Evolutionary conservation across 2,888 invertebrate genomes (phyloP).

Genomic region (Caenorhabditis uteleia): DNA sequence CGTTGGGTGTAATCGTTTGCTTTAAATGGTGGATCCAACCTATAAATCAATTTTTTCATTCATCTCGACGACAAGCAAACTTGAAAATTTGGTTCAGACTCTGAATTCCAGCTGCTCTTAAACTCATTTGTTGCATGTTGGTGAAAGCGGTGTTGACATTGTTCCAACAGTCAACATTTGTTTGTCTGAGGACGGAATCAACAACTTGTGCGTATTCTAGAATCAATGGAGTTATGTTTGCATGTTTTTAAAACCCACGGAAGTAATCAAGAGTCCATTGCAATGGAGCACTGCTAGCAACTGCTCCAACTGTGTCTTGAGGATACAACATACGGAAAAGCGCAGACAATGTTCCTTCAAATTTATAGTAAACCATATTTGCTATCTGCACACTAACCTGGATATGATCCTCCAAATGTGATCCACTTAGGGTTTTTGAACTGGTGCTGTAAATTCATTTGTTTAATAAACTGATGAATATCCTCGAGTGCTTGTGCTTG

Average conservation of each 20-base stretch:
- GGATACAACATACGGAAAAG: constrained; percentile 55
- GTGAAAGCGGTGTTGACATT: constrained; percentile 38
- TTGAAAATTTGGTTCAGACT: constrained; percentile 42
- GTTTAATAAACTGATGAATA: constrained; percentile 81
- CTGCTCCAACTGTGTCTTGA: constrained; percentile 50
- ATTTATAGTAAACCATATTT: not conserved
- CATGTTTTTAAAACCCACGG: constrained; percentile 29
- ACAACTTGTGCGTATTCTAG: constrained; percentile 57
- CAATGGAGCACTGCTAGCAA: constrained; percentile 54
- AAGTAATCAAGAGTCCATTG: constrained; percentile 52
- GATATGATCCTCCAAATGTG: constrained; percentile 93
- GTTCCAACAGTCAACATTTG: constrained; percentile 30
- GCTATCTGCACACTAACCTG: constrained; percentile 73
- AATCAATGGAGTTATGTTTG: no score
- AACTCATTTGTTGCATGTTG: constrained; percentile 41
- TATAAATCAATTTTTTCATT: constrained; percentile 28
- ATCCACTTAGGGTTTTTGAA: constrained; percentile 79
- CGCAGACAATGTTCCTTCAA: constrained; percentile 54
- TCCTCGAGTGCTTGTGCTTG: constrained; percentile 78
- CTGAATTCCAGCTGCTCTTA: constrained; percentile 37
- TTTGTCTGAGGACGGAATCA: constrained; percentile 45
- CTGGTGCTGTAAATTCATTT: constrained; percentile 75
- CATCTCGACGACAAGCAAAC: constrained; percentile 7
- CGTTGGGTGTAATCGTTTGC: constrained; percentile 31
- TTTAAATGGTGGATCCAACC: constrained; percentile 47